Conservation (phyloP, 1,140 invertebrate genomes). For the Zaprionus nigranus region DNA sequence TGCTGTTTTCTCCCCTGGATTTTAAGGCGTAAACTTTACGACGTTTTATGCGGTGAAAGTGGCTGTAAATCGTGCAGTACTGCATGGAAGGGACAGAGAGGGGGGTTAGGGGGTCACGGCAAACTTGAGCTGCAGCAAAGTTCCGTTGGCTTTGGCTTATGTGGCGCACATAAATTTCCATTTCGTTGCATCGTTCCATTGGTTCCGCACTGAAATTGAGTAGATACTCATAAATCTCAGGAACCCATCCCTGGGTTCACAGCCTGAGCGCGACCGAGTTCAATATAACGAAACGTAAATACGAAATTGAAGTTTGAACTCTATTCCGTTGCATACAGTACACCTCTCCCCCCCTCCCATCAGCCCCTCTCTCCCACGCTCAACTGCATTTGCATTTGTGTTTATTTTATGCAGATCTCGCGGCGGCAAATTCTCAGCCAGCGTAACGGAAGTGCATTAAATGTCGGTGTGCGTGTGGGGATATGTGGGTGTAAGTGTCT, state of each 20-base stretch:
- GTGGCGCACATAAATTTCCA: conserved; percentile 75
- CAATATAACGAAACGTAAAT: conserved; percentile 79
- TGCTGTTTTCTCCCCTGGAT: conserved; percentile 38
- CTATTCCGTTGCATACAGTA: conserved; percentile 19
- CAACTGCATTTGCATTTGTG: conserved; percentile 52
- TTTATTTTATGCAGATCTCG: conserved; percentile 53
- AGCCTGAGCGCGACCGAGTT: conserved; percentile 42
- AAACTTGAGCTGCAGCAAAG: conserved; percentile 40
- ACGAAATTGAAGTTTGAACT: conserved; percentile 63
- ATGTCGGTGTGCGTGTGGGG: conserved; percentile 3
- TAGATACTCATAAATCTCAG: conserved; percentile 74
- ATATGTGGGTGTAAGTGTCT: not conserved
- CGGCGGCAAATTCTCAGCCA: conserved; percentile 25
- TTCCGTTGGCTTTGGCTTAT: conserved; percentile 36
- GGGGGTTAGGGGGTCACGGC: not conserved
- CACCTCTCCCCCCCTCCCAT: not conserved
- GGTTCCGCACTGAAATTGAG: conserved; percentile 75
- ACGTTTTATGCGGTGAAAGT: conserved; percentile 74
- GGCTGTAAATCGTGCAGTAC: conserved; percentile 53
- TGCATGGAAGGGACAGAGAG: not conserved
- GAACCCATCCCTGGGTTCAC: not conserved
- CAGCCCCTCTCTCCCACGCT: not conserved
- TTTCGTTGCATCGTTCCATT: conserved; percentile 71
- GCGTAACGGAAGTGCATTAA: conserved; percentile 67
- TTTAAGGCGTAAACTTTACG: conserved; percentile 70